These are phyloP conservation scores for Oncopodura yosiiana DNA, from an alignment of 1,140 invertebrate species.

Conservation along the genomic window DNA sequence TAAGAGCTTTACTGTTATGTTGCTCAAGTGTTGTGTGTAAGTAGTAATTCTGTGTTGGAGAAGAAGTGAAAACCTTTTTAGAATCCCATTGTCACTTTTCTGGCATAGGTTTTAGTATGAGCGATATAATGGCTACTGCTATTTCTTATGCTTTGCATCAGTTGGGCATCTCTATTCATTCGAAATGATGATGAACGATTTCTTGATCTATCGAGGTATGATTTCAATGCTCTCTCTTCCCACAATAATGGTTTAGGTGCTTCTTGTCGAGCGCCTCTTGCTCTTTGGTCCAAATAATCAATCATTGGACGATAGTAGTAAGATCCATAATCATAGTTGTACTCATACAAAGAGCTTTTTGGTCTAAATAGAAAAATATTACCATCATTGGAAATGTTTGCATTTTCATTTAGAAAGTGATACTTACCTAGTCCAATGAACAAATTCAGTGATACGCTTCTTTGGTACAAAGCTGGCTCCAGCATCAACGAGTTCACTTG, in stretches of 20 bases:
- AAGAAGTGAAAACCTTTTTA: too few relatives aligned
- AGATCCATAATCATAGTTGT: slow-evolving; percentile 34
- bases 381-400: slow-evolving; percentile 9
- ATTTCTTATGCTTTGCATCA: slow-evolving; percentile 30
- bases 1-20: too few relatives aligned
- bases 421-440: slow-evolving; percentile 33
- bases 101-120: slow-evolving; percentile 32
- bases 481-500: not conserved
- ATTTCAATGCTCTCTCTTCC: slow-evolving; percentile 32
- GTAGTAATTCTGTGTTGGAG: too few relatives aligned
- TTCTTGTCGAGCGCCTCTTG: slow-evolving; percentile 16
- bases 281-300: slow-evolving; percentile 32
- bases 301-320: slow-evolving; percentile 35
- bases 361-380: not conserved
- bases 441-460: slow-evolving; percentile 23
- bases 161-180: slow-evolving; percentile 19
- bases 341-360: slow-evolving; percentile 15
- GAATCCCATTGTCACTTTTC: slow-evolving; percentile 26
- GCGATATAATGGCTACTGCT: slow-evolving; percentile 29
- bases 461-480: slow-evolving; percentile 19
- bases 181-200: not conserved
- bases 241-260: slow-evolving; percentile 27
- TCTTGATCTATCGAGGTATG: slow-evolving; percentile 1
- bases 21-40: too few relatives aligned
- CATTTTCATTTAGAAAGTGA: slow-evolving; percentile 26